Conservation (phyloP, 2,888 invertebrate genomes). For the Polydrusus tereticollis region DNA sequence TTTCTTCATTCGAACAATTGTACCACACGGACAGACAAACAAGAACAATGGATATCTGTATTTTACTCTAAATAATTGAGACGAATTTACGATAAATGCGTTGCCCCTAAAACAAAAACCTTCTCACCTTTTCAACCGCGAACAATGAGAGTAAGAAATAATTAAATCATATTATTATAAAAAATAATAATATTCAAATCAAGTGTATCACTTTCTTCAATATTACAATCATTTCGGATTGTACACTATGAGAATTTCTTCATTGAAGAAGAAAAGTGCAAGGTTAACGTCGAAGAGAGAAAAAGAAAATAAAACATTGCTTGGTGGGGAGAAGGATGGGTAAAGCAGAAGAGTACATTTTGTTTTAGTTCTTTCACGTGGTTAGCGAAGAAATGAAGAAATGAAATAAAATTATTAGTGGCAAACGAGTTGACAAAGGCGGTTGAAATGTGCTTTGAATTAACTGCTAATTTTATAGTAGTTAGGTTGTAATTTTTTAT, state of each 20-base stretch:
- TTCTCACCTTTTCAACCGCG: not conserved
- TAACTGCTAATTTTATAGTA: not conserved
- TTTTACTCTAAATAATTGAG: too few relatives aligned
- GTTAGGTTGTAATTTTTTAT: not conserved
- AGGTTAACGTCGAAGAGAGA: slow-evolving; percentile 6
- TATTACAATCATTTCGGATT: slow-evolving; percentile 27
- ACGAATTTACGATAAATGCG: too few relatives aligned
- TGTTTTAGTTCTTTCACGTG: slow-evolving; percentile 46
- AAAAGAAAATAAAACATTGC: slow-evolving; percentile 27
- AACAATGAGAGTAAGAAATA: not conserved
- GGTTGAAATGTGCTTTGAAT: slow-evolving; percentile 15
- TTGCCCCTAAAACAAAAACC: not conserved
- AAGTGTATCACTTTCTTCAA: slow-evolving; percentile 47
- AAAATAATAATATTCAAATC: slow-evolving; percentile 22
- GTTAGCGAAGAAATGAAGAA: slow-evolving; percentile 37
- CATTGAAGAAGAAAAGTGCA: slow-evolving; percentile 39
- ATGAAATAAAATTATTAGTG: slow-evolving; percentile 31
- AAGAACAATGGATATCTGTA: too few relatives aligned
- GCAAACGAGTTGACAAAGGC: slow-evolving; percentile 36
- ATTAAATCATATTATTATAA: slow-evolving; percentile 12
- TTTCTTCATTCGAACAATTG: too few relatives aligned
- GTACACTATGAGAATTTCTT: slow-evolving; percentile 41
- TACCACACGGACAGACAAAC: too few relatives aligned
- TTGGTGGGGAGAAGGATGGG: slow-evolving; percentile 29
- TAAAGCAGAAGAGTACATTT: slow-evolving; percentile 40